These are phyloP conservation scores for Anthoscopus minutus DNA, from an alignment of 2,113 vertebrate species.

Conservation along the genomic window DNA sequence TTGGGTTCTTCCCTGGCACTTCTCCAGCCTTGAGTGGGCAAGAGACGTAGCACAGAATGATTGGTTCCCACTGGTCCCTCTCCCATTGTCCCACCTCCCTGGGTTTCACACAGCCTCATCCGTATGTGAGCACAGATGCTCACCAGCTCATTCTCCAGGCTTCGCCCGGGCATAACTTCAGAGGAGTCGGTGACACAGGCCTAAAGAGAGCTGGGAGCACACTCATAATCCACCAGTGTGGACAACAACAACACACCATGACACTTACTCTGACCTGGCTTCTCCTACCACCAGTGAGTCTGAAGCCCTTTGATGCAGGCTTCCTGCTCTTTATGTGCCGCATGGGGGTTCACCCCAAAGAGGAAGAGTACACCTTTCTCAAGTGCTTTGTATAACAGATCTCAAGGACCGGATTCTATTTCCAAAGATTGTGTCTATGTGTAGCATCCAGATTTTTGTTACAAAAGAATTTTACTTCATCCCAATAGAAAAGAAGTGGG, in stretches of 20 bases:
- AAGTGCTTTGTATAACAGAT: not conserved
- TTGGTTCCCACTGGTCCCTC: not conserved
- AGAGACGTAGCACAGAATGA: not conserved
- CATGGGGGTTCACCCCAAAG: not conserved
- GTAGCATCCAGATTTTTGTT: not conserved
- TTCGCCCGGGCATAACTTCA: accelerated
- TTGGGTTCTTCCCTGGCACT: not conserved
- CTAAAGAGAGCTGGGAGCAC: not conserved
- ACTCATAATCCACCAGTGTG: not conserved
- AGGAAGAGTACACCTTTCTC: not conserved
- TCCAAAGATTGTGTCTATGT: not conserved
- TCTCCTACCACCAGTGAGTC: not conserved
- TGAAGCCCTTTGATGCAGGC: not conserved
- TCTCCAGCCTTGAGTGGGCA: not conserved
- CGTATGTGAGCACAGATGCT: not conserved
- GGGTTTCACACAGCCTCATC: not conserved
- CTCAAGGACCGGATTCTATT: not conserved
- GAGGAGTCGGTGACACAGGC: not conserved
- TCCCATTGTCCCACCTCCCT: not conserved
- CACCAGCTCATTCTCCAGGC: not conserved
- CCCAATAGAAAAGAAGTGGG: not conserved
- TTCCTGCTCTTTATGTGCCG: not conserved
- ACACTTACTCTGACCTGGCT: not conserved
- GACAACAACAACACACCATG: not conserved
- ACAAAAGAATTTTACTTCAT: not conserved